A percentile compares a stretch with the other conserved stretches of the same genome.
phyloP scores from a whole-genome alignment of 2,113 vertebrate species.

The Percopsis transmontana region DNA sequence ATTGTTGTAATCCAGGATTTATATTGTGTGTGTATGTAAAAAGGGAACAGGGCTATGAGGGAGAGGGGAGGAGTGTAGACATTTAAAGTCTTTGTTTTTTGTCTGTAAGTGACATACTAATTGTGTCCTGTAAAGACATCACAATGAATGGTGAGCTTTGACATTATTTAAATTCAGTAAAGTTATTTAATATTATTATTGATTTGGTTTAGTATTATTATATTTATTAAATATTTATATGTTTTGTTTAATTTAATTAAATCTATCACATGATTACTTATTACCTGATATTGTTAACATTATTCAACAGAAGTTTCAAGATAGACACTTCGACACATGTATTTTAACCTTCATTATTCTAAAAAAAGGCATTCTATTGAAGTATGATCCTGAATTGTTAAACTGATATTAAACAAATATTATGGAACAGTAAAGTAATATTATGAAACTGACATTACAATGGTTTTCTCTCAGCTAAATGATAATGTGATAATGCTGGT shows the following conservation, averaged over 20 bases:
- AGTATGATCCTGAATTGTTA: too few relatives aligned
- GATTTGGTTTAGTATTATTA: not conserved
- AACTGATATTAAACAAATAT: too few relatives aligned
- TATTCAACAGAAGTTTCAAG: not conserved
- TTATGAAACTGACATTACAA: too few relatives aligned
- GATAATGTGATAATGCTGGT: too few relatives aligned
- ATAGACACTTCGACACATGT: too few relatives aligned
- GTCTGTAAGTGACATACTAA: slow-evolving; percentile 4
- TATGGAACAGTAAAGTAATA: too few relatives aligned
- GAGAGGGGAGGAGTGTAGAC: slow-evolving; percentile 42
- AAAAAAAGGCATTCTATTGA: too few relatives aligned
- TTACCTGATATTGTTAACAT: too few relatives aligned
- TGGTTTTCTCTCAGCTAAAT: too few relatives aligned
- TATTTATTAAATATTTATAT: not conserved
- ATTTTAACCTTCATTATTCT: too few relatives aligned
- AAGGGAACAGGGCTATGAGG: not conserved
- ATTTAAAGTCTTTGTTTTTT: not conserved
- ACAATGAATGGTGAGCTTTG: slow-evolving; percentile 67
- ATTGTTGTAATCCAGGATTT: not conserved
- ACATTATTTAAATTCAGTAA: not conserved
- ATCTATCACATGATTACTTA: not conserved
- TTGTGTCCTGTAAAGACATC: not conserved
- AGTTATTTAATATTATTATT: not conserved
- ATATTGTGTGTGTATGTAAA: not conserved
- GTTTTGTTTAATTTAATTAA: not conserved